Conservation (phyloP, 2,113 vertebrate species). For the Alectura lathami region DNA sequence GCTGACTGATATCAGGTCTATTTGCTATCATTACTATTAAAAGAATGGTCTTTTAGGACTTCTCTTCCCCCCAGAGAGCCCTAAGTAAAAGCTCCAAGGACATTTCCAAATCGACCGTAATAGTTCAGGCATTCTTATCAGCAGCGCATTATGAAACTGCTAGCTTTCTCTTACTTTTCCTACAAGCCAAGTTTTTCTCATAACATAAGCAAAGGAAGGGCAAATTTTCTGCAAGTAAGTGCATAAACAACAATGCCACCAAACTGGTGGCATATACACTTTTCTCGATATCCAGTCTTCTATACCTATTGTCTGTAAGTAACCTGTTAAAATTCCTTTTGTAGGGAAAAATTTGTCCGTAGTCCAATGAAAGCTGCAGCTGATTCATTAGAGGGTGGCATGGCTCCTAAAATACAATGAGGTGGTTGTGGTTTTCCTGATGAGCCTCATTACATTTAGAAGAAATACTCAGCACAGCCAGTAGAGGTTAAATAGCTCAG, state of each 20-base stretch:
- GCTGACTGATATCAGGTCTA: slow-evolving; percentile 27
- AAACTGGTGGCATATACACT: background rate
- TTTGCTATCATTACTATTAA: slow-evolving; percentile 46
- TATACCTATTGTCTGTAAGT: background rate
- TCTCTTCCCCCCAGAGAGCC: slow-evolving; percentile 43
- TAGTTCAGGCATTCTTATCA: slow-evolving; percentile 53
- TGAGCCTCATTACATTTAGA: background rate
- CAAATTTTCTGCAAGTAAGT: background rate
- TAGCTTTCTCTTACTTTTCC: slow-evolving; percentile 24
- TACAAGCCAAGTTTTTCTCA: background rate
- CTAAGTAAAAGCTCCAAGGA: slow-evolving; percentile 60
- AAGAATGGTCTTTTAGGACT: slow-evolving; percentile 58
- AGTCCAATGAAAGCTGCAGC: background rate
- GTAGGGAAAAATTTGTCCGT: background rate
- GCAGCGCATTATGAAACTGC: slow-evolving; percentile 16
- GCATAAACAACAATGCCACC: background rate
- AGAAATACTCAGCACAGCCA: background rate
- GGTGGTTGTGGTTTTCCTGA: background rate
- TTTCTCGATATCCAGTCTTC: background rate
- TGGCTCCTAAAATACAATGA: background rate
- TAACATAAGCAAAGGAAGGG: background rate
- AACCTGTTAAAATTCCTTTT: background rate
- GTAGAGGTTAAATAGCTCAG: background rate
- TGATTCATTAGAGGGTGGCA: background rate
- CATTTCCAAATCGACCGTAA: slow-evolving; percentile 48